Conservation (phyloP, 2,888 invertebrate genomes). For the Cheilosia pagana region DNA sequence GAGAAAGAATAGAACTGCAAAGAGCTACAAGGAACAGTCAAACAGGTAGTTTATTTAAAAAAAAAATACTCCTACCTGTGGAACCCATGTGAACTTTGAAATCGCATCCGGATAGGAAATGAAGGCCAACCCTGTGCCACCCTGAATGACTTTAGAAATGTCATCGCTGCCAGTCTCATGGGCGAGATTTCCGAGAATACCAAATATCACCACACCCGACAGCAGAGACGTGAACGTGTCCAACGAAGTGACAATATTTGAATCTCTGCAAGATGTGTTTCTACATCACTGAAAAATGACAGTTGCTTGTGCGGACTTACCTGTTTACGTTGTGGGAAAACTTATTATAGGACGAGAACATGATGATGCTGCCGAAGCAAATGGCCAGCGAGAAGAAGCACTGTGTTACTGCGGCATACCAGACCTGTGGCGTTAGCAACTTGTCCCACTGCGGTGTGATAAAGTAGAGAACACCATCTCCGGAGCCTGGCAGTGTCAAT, state of each 20-base stretch:
- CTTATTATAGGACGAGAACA: constrained; percentile 87
- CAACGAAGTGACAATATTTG: constrained; percentile 91
- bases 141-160: constrained; percentile 87
- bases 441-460: constrained; percentile 87
- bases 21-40: constrained; percentile 80
- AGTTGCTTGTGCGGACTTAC: constrained; percentile 77
- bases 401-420: constrained; percentile 87
- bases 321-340: constrained; percentile 86
- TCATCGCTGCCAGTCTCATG: constrained; percentile 86
- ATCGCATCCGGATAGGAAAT: constrained; percentile 88
- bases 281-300: background rate
- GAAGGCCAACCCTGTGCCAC: constrained; percentile 92
- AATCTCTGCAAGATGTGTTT: constrained; percentile 86
- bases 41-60: background rate
- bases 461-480: constrained; percentile 86
- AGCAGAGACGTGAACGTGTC: constrained; percentile 93
- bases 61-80: constrained; percentile 82
- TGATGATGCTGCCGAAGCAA: constrained; percentile 86
- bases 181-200: constrained; percentile 92
- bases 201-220: constrained; percentile 92
- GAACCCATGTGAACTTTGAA: constrained; percentile 84
- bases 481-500: constrained; percentile 86
- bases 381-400: constrained; percentile 87
- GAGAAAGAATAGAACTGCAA: constrained; percentile 85
- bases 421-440: constrained; percentile 82